Evolutionary conservation across 2,797 vertebrate species (phyloP).

Genomic region (Moxostoma hubbsi): DNA sequence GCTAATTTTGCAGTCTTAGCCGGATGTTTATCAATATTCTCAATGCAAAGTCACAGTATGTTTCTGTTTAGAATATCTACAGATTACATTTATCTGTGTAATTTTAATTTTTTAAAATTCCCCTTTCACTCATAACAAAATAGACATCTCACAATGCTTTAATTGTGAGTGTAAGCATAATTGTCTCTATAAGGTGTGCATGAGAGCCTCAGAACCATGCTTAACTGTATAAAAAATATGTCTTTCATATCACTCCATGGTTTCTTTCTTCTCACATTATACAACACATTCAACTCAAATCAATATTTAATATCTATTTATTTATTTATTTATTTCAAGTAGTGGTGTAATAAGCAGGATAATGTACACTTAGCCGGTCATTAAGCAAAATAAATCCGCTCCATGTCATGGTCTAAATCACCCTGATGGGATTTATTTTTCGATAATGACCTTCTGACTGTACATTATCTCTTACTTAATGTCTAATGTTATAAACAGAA

Average conservation of each 20-base stretch:
- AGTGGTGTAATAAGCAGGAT: constrained; percentile 15
- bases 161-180: not conserved
- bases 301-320: constrained; percentile 34
- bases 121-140: not conserved
- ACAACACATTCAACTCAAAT: constrained; percentile 22
- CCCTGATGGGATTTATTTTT: not conserved
- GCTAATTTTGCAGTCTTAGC: constrained; percentile 36
- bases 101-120: not conserved
- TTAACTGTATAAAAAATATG: too few relatives aligned
- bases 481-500: not conserved
- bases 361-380: constrained; percentile 7
- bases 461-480: constrained; percentile 1
- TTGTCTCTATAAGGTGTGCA: not conserved
- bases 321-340: constrained; percentile 26
- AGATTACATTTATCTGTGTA: not conserved
- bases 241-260: not conserved
- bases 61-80: constrained; percentile 13
- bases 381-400: constrained; percentile 14
- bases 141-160: not conserved
- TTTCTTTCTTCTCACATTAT: constrained; percentile 21
- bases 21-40: constrained; percentile 38
- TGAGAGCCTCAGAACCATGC: not conserved
- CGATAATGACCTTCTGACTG: constrained; percentile 2
- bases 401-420: not conserved
- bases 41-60: constrained; percentile 8